A percentile compares a stretch with the other conserved stretches of the same genome.
Evolutionary conservation across 1,140 invertebrate genomes (phyloP).

Genomic region (Nixonia krombeini): DNA sequence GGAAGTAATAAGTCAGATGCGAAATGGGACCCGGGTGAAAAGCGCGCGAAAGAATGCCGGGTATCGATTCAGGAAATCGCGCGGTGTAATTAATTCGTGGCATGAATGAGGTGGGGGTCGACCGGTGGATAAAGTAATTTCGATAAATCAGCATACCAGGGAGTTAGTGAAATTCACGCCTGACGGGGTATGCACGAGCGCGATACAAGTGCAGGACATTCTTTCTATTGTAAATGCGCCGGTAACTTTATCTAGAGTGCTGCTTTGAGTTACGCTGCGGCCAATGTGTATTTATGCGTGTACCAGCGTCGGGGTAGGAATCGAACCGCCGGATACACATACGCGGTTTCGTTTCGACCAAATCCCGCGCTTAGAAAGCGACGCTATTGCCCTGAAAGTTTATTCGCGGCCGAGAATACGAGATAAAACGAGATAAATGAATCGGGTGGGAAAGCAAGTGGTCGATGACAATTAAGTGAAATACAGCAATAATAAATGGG

Average conservation of each 20-base stretch:
- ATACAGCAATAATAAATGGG: no score
- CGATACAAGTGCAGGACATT: constrained; percentile 33
- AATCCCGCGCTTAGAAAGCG: background rate
- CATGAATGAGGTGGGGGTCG: constrained; percentile 34
- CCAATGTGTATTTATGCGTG: constrained; percentile 39
- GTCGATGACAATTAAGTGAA: no score
- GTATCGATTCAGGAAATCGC: constrained; percentile 40
- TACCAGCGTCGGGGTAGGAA: constrained; percentile 24
- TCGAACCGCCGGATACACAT: background rate
- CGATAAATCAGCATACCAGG: constrained; percentile 42
- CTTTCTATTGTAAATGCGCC: constrained; percentile 44
- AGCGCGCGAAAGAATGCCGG: constrained; percentile 30
- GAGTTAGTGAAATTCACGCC: constrained; percentile 26
- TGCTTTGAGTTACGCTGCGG: constrained; percentile 36
- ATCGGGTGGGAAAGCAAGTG: no score
- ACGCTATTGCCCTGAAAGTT: background rate
- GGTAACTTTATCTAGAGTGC: constrained; percentile 40
- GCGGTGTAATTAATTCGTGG: constrained; percentile 38
- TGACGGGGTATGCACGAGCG: constrained; percentile 21
- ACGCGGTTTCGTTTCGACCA: background rate
- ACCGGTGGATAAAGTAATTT: constrained; percentile 34
- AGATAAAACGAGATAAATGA: no score
- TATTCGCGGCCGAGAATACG: constrained; percentile 1
- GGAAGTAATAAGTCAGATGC: no score
- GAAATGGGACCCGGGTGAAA: no score